These are phyloP conservation scores for Abrostola tripartita DNA, from an alignment of 2,888 invertebrate genomes.

Conservation along the genomic window DNA sequence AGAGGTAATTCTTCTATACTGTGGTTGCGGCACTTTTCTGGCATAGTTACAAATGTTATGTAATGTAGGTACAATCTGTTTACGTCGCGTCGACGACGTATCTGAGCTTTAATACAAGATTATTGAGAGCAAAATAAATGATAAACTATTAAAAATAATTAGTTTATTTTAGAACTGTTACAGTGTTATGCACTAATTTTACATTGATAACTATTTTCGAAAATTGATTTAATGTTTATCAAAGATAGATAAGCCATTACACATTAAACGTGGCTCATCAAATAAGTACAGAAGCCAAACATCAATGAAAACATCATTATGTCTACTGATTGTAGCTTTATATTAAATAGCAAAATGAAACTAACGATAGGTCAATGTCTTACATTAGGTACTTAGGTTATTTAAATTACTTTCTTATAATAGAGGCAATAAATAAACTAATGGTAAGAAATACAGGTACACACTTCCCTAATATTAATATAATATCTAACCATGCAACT, in stretches of 20 bases:
- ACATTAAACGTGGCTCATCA: slow-evolving; percentile 38
- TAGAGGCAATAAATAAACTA: slow-evolving; percentile 56
- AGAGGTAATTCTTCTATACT: slow-evolving; percentile 33
- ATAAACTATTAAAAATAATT: slow-evolving; percentile 52
- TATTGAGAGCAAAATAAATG: slow-evolving; percentile 24
- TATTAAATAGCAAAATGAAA: slow-evolving; percentile 29
- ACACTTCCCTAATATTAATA: slow-evolving; percentile 37
- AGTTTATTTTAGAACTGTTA: slow-evolving; percentile 59
- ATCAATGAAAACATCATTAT: slow-evolving; percentile 33
- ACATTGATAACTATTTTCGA: slow-evolving; percentile 15
- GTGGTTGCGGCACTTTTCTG: slow-evolving; percentile 30
- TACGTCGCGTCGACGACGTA: slow-evolving; percentile 15
- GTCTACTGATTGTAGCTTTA: slow-evolving; percentile 31
- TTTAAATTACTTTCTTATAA: slow-evolving; percentile 31
- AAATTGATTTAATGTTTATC: slow-evolving; percentile 25
- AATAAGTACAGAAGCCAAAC: slow-evolving; percentile 57
- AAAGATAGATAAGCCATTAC: slow-evolving; percentile 26
- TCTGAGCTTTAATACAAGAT: slow-evolving; percentile 8
- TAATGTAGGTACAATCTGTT: slow-evolving; percentile 9
- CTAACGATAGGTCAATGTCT: slow-evolving; percentile 18
- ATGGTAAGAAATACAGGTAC: slow-evolving; percentile 62
- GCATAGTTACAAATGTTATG: slow-evolving; percentile 34
- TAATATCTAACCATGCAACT: slow-evolving; percentile 33
- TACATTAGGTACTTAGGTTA: slow-evolving; percentile 25
- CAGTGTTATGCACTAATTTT: slow-evolving; percentile 31